Percentiles rank a stretch among this genome's conserved stretches.
These are phyloP conservation scores for Hirtodrosophila histrioides DNA, from an alignment of 2,888 invertebrate species.

Conservation along the genomic window DNA sequence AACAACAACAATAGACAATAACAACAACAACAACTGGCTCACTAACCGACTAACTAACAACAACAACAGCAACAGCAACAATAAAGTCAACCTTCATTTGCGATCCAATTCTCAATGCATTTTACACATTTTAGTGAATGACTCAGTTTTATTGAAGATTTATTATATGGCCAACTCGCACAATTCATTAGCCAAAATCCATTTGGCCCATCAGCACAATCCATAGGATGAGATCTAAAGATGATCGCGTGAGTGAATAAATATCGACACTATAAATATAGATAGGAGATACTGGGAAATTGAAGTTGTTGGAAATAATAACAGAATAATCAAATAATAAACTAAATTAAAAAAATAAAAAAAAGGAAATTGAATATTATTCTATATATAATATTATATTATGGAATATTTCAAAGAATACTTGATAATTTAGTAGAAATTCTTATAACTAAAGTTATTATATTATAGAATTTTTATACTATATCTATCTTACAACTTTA, in stretches of 20 bases:
- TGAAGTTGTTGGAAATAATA: too few species aligned
- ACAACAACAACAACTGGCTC: slow-evolving; percentile 5
- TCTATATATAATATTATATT: too few species aligned
- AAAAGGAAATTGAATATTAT: too few species aligned
- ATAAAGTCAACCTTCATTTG: slow-evolving; percentile 63
- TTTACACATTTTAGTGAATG: slow-evolving; percentile 49
- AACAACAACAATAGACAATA: slow-evolving; percentile 35
- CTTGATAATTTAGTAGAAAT: too few species aligned
- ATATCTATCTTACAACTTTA: too few species aligned
- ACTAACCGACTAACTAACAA: slow-evolving; percentile 14
- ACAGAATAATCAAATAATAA: too few species aligned
- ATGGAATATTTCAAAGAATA: too few species aligned
- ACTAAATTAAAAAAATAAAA: too few species aligned
- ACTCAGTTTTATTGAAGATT: slow-evolving; percentile 47
- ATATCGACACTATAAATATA: not conserved
- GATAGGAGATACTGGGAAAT: too few species aligned
- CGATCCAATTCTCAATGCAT: slow-evolving; percentile 52
- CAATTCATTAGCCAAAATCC: slow-evolving; percentile 60
- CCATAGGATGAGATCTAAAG: slow-evolving; percentile 13
- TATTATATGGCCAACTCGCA: slow-evolving; percentile 51
- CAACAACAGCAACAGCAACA: slow-evolving; percentile 25
- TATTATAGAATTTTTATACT: too few species aligned
- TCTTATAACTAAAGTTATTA: too few species aligned
- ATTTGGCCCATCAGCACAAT: slow-evolving; percentile 31
- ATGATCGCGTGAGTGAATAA: slow-evolving; percentile 33